A percentile compares a stretch with the other conserved stretches of the same genome.
Evolutionary conservation across 1,140 invertebrate genomes (phyloP).

Genomic region (Babylonia areolata): DNA sequence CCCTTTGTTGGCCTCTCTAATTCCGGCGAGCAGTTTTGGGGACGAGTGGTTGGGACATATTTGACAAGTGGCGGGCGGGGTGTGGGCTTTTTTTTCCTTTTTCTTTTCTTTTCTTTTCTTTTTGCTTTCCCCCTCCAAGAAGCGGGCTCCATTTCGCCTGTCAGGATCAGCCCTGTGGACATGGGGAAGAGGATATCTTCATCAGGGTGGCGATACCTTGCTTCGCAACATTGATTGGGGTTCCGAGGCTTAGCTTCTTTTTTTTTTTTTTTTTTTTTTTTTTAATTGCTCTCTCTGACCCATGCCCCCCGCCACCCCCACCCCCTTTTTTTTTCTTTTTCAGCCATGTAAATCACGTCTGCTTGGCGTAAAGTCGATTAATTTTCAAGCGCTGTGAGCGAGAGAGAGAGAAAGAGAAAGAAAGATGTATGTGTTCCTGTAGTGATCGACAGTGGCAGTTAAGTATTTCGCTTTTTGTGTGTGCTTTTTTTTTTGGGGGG

Average conservation of each 20-base stretch:
- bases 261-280: background rate
- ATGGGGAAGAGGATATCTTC: background rate
- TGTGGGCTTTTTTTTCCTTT: background rate
- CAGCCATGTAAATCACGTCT: too few relatives aligned
- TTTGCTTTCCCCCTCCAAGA: background rate
- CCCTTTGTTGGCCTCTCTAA: slow-evolving; percentile 32
- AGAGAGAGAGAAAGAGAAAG: too few relatives aligned
- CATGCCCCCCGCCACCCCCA: background rate
- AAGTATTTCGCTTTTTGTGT: too few relatives aligned
- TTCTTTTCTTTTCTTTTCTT: background rate
- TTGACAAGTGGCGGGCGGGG: slow-evolving; percentile 9
- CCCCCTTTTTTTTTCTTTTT: background rate
- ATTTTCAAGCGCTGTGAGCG: too few relatives aligned
- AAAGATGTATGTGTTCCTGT: too few relatives aligned
- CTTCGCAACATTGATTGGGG: background rate
- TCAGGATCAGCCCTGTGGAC: slow-evolving; percentile 1
- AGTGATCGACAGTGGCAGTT: too few relatives aligned
- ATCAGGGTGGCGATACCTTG: background rate
- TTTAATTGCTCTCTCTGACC: background rate
- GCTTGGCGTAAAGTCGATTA: too few relatives aligned
- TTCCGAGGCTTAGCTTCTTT: background rate
- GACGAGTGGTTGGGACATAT: background rate
- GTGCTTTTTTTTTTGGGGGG: too few relatives aligned
- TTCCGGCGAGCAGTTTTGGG: background rate
- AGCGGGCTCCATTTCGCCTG: background rate